Percentiles rank a stretch among this genome's conserved stretches.
Evolutionary conservation across 2,888 invertebrate species (phyloP).

Genomic region (Mythimna albipuncta): DNA sequence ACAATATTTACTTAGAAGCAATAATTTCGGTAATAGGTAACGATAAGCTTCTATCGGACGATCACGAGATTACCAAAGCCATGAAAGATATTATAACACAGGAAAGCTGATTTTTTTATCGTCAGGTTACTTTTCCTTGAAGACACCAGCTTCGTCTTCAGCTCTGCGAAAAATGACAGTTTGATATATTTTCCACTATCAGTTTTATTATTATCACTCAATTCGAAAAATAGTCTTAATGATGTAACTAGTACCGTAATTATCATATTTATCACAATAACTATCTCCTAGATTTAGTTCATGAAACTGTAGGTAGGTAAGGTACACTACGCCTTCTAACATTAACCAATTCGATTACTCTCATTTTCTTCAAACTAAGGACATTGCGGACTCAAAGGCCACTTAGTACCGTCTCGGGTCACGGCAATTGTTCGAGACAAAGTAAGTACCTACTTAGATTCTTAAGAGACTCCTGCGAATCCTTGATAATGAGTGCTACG

Average conservation of each 20-base stretch:
- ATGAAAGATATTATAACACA: background rate
- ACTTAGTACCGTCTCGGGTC: background rate
- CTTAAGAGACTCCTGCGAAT: conserved; percentile 1
- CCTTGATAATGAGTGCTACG: conserved; percentile 1
- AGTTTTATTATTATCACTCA: too few relatives aligned
- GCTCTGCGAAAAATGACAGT: background rate
- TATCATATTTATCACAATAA: background rate
- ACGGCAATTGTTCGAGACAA: conserved; percentile 15
- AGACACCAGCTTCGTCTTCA: background rate
- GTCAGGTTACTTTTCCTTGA: background rate
- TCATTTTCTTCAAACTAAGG: conserved; percentile 26
- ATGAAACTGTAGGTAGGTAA: background rate
- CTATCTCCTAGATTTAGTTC: background rate
- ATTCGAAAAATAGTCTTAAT: background rate
- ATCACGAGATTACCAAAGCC: background rate
- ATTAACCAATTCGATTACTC: conserved; percentile 20
- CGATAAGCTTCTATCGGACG: too few relatives aligned
- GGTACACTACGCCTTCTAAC: background rate
- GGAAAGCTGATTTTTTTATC: background rate
- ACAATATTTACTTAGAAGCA: conserved; percentile 1
- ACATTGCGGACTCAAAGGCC: conserved; percentile 13
- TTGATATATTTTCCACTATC: background rate
- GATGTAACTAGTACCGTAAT: background rate
- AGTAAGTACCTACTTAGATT: conserved; percentile 16
- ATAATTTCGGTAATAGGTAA: background rate